Base-by-base conservation (phyloP, 1,140 invertebrate genomes). In the Oedothorax gibbosus region DNA sequence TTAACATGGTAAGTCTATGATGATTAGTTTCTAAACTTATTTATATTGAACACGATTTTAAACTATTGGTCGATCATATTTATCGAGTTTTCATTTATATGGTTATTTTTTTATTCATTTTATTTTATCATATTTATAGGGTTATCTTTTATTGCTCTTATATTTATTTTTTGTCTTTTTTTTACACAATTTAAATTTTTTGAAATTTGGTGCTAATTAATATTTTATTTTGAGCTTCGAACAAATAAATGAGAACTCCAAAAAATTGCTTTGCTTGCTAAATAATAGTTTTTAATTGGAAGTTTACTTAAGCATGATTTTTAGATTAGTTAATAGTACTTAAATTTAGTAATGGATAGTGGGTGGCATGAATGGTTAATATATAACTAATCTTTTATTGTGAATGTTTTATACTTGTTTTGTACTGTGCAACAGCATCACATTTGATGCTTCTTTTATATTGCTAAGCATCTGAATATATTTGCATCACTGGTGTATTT, bases 401-500 rank as follows among this genome's bases (percentile, higher is more conserved):
- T 75, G 72, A 75, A 75, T 75, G 72, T 75, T 75, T 75, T 56
- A 75, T 75, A 75, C 72, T 75, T 50, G 57, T 57, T 75, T 75
- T 75, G 56, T 75, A 75, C 72, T 75, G 72, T 75, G 35, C 57
- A 57, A 35, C 18, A 49, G 72, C 72, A 75, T 75, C 72, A 35
- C 35, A 75, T 75, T 57, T 8, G 72, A 57, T 75, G 72, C 54
- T 15, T 62, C n/a, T 75, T 75, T 75, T 75, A 75, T 75, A 75
- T 75, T 62, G 12, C 18, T 35, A 35, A 35, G 35, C 35, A 35
- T 35, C 35, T 35, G 35, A 18, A 15, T 62, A 62, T 15, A 62
- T 62, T 18, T 62, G 57, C 57, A 15, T 62, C 57, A 62, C 12
- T 15, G 12, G 57, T 35, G 35, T 35, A 62, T 15, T 15, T 62